Base-by-base conservation (phyloP, 2,797 vertebrate genomes). In the Pelochelys cantorii region DNA sequence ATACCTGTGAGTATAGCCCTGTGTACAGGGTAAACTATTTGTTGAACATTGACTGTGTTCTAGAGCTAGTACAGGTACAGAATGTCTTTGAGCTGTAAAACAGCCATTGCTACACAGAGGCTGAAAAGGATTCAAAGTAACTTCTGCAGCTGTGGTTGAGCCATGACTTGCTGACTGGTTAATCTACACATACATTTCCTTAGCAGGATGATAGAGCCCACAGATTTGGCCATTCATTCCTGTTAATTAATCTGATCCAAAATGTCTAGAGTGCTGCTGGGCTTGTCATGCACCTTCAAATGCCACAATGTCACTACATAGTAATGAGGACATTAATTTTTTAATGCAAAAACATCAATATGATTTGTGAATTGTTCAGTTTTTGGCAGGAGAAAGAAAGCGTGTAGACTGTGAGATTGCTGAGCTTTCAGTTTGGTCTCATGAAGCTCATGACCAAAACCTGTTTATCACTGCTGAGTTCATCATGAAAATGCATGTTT, bases 321-420 rank as follows among this genome's bases (percentile, higher is more conserved):
- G 60, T 80, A 65, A 80, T 20, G 27, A 55, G 52, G 90, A 12
- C 74, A 4, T 77, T 2, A 55, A 79, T 75, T 84, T 91, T 10
- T 11, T 27, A 20, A 34, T 13, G 75, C 62, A 91, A 74, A 86
- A 14, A 52, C 12, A 53, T 65, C 17, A 60, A 29, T 62, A 62
- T 27, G 53, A 42, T 85, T 29, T 83, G 48, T 5, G 71, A 53
- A 56, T 18, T 83, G 78, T 79, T 77, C 37, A 90, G 29, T 62
- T 62, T 85, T 90, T 87, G 4, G 4, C 79, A 86, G 93, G 71
- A 93, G 14, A 81, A 83, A 93, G 14, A 81, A 83, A 20, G 74
- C 12, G 79, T 27, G 65, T 74, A 84, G 82, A 65, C 42, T 85
- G 53, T 56, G 42, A 87, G 52, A 53, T 86, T 20, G 6, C 18